Evolutionary conservation across 2,888 invertebrate species (phyloP), one percentile per base, ranked within the genome.

Genomic region (Mimumesa dahlbomi): DNA sequence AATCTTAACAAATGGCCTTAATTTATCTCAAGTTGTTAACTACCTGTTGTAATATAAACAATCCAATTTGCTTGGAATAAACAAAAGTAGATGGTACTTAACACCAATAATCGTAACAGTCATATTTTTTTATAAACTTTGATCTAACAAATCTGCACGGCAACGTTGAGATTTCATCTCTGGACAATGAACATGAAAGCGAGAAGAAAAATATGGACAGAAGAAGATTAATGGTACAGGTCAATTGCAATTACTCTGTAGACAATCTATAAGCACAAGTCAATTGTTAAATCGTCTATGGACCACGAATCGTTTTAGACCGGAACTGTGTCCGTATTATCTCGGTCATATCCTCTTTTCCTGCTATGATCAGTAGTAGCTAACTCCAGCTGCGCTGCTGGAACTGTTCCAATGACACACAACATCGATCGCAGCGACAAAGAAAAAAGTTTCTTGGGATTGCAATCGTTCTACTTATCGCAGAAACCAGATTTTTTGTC

Each of bases 281-380:
- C 72, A 84, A 84, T 84, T 84, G 84, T 82, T 77, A 75, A 80
- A 82, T 83, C 73, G 71, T 72, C 80, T 79, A 80, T 79, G 62
- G 79, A 66, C 58, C 65, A 73, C 62, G 72, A 71, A 61, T 66
- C 66, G 66, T 57, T 66, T 59, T 34, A 21, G 34, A 16, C 48
- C 43, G 43, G 58, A 61, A 46, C 57, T 38, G 62, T 75, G 73
- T 81, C 75, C 73, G 81, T 66, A 75, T 83, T 78, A 83, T 82
- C 81, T 80, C 82, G 76, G 75, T 74, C 76, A 79, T 77, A 81
- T 84, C 75, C 74, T 81, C 75, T 62, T 84, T 78, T 75, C 76
- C 61, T 25, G 29, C 53, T 45, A 62, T 59, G 59, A 36, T 46
- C 38, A 46, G 48, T 67, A 13, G 45, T 14, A 13, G 50, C 61